phyloP scores from a whole-genome alignment of 2,797 vertebrate species.

The Peromyscus melanophrys region DNA sequence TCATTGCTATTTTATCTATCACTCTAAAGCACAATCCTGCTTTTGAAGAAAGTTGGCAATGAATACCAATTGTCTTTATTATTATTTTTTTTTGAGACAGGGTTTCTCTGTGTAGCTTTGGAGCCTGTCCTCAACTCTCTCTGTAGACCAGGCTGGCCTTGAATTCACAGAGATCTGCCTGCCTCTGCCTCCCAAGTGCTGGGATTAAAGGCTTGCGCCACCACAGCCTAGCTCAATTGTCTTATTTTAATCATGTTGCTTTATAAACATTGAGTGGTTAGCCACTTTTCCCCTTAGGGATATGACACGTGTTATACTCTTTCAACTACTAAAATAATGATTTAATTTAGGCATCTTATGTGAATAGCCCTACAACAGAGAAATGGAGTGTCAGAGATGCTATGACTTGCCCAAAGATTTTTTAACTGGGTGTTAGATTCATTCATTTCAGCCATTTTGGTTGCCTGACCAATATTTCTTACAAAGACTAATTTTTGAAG shows the following conservation, averaged over 20 bases:
- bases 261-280: neutral
- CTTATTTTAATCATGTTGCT: neutral
- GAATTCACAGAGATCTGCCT: too few relatives aligned
- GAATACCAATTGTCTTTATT: neutral
- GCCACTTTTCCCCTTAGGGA: neutral
- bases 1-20: neutral
- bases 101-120: too few relatives aligned
- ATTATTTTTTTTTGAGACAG: too few relatives aligned
- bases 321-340: neutral
- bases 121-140: too few relatives aligned
- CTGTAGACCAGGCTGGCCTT: too few relatives aligned
- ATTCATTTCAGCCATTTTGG: neutral
- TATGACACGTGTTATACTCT: neutral
- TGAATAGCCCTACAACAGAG: neutral
- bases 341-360: neutral
- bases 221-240: neutral
- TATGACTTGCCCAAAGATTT: neutral
- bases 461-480: neutral
- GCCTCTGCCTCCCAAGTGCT: too few relatives aligned
- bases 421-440: neutral
- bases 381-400: neutral
- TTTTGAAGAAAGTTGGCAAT: constrained; percentile 12
- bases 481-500: neutral
- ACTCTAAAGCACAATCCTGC: neutral
- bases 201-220: too few relatives aligned